Evolutionary conservation across 2,113 vertebrate genomes (phyloP).

Genomic region (Onychostoma macrolepis): DNA sequence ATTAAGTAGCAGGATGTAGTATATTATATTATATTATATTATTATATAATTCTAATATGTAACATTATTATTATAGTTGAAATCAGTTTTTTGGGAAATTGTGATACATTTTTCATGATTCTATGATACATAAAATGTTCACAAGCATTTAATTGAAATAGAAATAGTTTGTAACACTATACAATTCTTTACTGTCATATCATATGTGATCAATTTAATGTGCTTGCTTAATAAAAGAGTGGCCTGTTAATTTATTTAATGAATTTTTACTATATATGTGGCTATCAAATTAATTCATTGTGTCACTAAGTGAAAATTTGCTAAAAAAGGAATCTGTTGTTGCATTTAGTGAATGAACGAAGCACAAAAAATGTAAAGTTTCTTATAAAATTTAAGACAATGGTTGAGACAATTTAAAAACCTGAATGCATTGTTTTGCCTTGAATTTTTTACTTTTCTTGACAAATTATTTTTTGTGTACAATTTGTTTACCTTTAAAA

Average conservation of each 20-base stretch:
- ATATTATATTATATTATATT: constrained; percentile 18
- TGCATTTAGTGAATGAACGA: not conserved
- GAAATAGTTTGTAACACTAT: not conserved
- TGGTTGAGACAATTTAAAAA: not conserved
- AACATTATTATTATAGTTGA: not conserved
- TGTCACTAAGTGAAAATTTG: not conserved
- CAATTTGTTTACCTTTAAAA: not conserved
- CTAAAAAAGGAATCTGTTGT: not conserved
- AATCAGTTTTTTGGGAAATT: not conserved
- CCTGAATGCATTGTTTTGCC: not conserved
- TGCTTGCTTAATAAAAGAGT: not conserved
- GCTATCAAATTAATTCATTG: not conserved
- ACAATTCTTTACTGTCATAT: not conserved
- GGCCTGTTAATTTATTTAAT: not conserved
- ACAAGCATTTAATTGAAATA: not conserved
- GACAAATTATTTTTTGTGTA: not conserved
- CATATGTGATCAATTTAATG: not conserved
- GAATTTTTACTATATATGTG: not conserved
- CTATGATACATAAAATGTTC: not conserved
- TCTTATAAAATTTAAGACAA: not conserved
- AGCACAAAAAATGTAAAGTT: not conserved
- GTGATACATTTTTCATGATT: not conserved
- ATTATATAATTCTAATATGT: not conserved
- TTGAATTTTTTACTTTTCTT: not conserved
- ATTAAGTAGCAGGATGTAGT: not conserved